Evolutionary conservation across 2,113 vertebrate species (phyloP).

Genomic region (Bubo bubo): DNA sequence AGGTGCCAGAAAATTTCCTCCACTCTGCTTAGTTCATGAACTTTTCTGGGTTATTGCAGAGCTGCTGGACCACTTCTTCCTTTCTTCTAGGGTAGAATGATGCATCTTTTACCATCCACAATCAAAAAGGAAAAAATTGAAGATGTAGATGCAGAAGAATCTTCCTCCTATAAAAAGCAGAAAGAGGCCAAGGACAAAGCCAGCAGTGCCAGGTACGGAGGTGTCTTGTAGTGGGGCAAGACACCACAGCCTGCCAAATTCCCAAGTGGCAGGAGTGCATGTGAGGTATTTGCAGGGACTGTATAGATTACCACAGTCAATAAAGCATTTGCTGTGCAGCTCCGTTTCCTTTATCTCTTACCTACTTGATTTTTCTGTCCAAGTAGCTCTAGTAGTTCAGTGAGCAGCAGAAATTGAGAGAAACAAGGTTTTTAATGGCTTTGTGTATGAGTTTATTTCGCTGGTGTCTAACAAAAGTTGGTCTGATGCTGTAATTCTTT

Average conservation of each 20-base stretch:
- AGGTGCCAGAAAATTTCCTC: neutral
- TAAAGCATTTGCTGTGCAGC: neutral
- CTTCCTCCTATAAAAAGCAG: slow-evolving; percentile 88
- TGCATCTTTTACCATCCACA: slow-evolving; percentile 91
- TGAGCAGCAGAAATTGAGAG: neutral
- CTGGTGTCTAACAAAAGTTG: neutral
- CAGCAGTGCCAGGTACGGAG: slow-evolving; percentile 84
- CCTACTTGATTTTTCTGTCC: neutral
- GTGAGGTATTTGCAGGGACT: neutral
- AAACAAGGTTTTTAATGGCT: neutral
- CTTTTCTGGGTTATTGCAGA: neutral
- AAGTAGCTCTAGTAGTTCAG: neutral
- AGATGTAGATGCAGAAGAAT: slow-evolving; percentile 52
- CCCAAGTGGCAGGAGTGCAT: neutral
- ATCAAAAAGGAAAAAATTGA: slow-evolving; percentile 85
- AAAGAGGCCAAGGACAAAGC: slow-evolving; percentile 91
- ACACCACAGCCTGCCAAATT: neutral
- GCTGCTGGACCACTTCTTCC: neutral
- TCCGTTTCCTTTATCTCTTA: neutral
- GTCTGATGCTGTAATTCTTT: neutral
- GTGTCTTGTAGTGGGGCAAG: neutral
- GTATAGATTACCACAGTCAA: neutral
- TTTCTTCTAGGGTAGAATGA: slow-evolving; percentile 86
- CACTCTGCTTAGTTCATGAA: rapidly evolving
- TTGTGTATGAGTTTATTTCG: neutral